phyloP scores from a whole-genome alignment of 2,888 invertebrate species.

The Acleris emargana region DNA sequence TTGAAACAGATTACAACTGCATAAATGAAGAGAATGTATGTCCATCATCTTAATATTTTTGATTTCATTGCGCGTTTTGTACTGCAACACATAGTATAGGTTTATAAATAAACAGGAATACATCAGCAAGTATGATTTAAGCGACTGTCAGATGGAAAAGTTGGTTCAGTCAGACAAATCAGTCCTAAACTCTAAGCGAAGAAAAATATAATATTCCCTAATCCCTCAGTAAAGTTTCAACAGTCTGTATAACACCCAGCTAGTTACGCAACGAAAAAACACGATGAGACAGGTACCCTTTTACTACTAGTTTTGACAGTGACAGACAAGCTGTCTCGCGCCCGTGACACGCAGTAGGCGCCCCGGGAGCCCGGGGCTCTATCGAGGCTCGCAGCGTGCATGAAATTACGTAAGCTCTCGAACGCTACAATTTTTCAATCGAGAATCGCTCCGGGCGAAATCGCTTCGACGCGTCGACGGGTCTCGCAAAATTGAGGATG shows the following conservation, averaged over 20 bases:
- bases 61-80: no score
- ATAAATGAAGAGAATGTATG: no score
- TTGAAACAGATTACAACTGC: no score
- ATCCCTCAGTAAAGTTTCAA: no score
- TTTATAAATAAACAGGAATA: no score
- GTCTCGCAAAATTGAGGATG: constrained; percentile 60
- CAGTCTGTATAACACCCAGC: background rate
- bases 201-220: no score
- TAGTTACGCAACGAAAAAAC: background rate
- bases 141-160: no score
- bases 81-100: no score
- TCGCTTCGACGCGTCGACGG: constrained; percentile 49
- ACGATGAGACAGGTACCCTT: background rate
- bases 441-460: constrained; percentile 63
- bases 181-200: no score
- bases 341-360: constrained; percentile 31
- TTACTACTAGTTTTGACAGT: constrained; percentile 19
- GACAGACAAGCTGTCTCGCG: constrained; percentile 27
- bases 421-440: constrained; percentile 78
- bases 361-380: constrained; percentile 48
- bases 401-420: constrained; percentile 68
- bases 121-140: no score
- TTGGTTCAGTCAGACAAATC: no score
- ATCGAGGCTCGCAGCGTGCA: constrained; percentile 54
- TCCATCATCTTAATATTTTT: no score